phyloP scores from a whole-genome alignment of 2,888 invertebrate genomes.

The Emesis furor region DNA sequence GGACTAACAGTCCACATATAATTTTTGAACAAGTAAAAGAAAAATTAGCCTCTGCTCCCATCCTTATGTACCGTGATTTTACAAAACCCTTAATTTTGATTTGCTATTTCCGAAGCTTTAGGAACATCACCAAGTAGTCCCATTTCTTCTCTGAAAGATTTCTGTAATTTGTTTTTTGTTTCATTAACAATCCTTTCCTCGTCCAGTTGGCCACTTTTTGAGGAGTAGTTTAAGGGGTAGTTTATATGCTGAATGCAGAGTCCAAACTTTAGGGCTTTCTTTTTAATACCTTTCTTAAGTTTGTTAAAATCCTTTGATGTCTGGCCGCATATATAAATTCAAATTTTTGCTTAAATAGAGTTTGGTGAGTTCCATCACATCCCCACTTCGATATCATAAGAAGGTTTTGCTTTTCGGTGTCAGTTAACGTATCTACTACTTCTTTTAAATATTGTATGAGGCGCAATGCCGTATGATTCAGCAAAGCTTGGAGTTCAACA shows the following conservation, averaged over 20 bases:
- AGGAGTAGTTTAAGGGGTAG: too few relatives aligned
- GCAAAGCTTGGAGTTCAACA: conserved; percentile 29
- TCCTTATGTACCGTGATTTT: too few relatives aligned
- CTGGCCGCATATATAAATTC: too few relatives aligned
- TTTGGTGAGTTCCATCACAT: conserved; percentile 20
- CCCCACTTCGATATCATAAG: conserved; percentile 28
- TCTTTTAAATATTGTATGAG: conserved; percentile 10
- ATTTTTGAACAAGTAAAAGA: too few relatives aligned
- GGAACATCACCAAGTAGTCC: conserved; percentile 9
- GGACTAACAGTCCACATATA: too few relatives aligned
- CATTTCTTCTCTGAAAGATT: neutral
- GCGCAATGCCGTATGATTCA: neutral
- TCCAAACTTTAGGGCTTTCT: too few relatives aligned
- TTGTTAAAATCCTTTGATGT: too few relatives aligned
- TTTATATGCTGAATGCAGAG: neutral
- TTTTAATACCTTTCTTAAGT: too few relatives aligned
- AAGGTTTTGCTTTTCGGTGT: conserved; percentile 14
- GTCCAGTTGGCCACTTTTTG: neutral
- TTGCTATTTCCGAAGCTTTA: too few relatives aligned
- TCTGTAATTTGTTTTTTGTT: neutral
- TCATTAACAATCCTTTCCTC: neutral
- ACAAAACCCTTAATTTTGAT: too few relatives aligned
- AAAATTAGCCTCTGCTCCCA: too few relatives aligned
- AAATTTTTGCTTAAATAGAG: neutral
- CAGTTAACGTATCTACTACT: conserved; percentile 12